phyloP scores from a whole-genome alignment of 64 coral and sea anemone genomes.

The Dendrophyllia cribrosa region DNA sequence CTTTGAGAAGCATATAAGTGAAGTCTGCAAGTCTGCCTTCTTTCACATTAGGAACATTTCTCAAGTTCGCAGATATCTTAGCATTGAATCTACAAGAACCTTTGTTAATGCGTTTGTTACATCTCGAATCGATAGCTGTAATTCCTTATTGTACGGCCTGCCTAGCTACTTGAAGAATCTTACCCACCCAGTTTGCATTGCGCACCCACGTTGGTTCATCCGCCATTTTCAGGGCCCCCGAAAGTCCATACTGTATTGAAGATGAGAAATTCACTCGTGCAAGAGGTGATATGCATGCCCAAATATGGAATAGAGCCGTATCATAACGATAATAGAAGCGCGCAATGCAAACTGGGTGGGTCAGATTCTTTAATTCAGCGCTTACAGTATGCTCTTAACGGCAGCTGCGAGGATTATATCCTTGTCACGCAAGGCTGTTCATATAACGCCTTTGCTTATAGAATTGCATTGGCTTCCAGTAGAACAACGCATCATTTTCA shows the following conservation, averaged over 20 bases:
- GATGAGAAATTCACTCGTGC: too few relatives aligned
- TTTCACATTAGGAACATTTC: conserved; percentile 34
- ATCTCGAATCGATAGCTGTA: conserved; percentile 24
- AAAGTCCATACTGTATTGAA: too few relatives aligned
- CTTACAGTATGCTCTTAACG: too few relatives aligned
- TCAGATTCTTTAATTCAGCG: too few relatives aligned
- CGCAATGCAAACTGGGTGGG: too few relatives aligned
- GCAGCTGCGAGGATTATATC: conserved; percentile 26
- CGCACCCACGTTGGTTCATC: too few relatives aligned
- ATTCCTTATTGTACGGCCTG: conserved; percentile 16
- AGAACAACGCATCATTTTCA: conserved; percentile 40
- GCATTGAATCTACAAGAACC: conserved; percentile 17
- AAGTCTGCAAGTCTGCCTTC: conserved; percentile 44
- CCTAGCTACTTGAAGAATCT: too few relatives aligned
- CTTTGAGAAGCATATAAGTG: conserved; percentile 26
- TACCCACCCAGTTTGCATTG: too few relatives aligned
- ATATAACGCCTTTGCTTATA: conserved; percentile 38
- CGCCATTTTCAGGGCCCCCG: too few relatives aligned
- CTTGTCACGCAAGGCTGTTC: conserved; percentile 27
- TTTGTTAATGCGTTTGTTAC: conserved; percentile 40
- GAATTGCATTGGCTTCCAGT: conserved; percentile 56
- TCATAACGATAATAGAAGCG: too few relatives aligned
- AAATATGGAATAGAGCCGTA: too few relatives aligned
- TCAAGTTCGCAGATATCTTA: conserved; percentile 45
- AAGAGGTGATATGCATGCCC: too few relatives aligned